Percentiles rank a stretch among this genome's conserved stretches.
phyloP scores from a whole-genome alignment of 2,113 vertebrate genomes.

The Apteryx owenii region DNA sequence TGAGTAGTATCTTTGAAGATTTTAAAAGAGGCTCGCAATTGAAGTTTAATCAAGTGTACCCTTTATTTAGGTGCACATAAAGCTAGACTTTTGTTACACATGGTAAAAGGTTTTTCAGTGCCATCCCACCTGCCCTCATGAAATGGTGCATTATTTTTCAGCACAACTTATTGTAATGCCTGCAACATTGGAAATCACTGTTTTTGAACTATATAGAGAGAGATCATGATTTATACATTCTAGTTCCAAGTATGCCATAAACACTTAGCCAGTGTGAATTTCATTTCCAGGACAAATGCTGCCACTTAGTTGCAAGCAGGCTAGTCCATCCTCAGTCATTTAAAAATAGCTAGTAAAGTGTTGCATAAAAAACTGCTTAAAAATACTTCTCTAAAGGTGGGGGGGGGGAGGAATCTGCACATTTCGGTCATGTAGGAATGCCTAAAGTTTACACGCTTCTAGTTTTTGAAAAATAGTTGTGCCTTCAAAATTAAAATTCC shows the following conservation, averaged over 20 bases:
- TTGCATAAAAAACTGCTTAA: background rate
- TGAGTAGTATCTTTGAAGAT: background rate
- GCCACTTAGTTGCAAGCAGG: background rate
- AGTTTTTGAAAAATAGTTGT: background rate
- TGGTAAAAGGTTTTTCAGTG: slow-evolving; percentile 20
- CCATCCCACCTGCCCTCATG: background rate
- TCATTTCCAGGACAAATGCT: slow-evolving; percentile 45
- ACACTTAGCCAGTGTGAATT: slow-evolving; percentile 46
- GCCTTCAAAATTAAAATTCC: background rate
- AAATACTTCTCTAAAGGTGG: background rate
- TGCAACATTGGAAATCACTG: slow-evolving; percentile 8
- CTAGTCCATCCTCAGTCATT: slow-evolving; percentile 24
- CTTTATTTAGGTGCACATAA: slow-evolving; percentile 14
- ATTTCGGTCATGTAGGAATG: background rate
- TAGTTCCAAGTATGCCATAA: slow-evolving; percentile 50
- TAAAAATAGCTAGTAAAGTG: slow-evolving; percentile 30
- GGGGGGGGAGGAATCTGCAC: background rate
- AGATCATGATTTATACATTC: background rate
- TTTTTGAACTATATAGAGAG: background rate
- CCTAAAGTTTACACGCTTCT: background rate
- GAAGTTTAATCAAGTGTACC: slow-evolving; percentile 16
- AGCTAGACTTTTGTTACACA: slow-evolving; percentile 20
- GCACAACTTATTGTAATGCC: background rate
- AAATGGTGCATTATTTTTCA: slow-evolving; percentile 29
- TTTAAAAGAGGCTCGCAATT: background rate